Evolutionary conservation across 1,140 invertebrate species (phyloP).

Genomic region (Onthophagus taurus): DNA sequence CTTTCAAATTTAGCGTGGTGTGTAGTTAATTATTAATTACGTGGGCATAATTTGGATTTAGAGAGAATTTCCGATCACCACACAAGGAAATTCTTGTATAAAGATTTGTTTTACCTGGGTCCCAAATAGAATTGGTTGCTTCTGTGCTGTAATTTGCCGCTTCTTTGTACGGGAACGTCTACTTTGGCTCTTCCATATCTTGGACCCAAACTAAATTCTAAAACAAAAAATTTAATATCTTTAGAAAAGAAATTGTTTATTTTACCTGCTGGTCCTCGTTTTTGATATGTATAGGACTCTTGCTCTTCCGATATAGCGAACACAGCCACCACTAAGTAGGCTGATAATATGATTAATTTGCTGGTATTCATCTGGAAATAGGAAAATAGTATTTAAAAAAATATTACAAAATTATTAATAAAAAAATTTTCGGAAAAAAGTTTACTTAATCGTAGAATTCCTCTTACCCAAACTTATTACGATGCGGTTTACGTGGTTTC

Average conservation of each 20-base stretch:
- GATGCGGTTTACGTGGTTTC: no score
- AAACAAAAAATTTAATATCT: background rate
- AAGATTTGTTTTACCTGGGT: slow-evolving; percentile 13
- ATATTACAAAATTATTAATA: no score
- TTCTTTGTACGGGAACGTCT: slow-evolving; percentile 11
- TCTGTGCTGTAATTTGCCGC: slow-evolving; percentile 17
- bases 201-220: slow-evolving; percentile 11
- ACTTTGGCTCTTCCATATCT: slow-evolving; percentile 21
- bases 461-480: no score
- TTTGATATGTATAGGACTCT: slow-evolving; percentile 15
- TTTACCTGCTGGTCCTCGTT: slow-evolving; percentile 18
- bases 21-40: background rate
- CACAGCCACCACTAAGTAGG: slow-evolving; percentile 17
- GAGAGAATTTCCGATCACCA: background rate
- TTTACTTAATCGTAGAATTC: no score
- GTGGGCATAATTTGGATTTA: background rate
- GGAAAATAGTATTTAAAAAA: no score
- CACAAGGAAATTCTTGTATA: background rate
- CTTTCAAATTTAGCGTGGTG: background rate
- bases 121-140: slow-evolving; percentile 23
- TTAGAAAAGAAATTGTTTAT: background rate
- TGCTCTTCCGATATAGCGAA: slow-evolving; percentile 13
- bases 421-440: no score
- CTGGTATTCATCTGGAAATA: slow-evolving; percentile 22
- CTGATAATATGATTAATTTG: slow-evolving; percentile 15